Evolutionary conservation across 2,888 invertebrate genomes (phyloP).

Genomic region (Hirtodrosophila confusa): DNA sequence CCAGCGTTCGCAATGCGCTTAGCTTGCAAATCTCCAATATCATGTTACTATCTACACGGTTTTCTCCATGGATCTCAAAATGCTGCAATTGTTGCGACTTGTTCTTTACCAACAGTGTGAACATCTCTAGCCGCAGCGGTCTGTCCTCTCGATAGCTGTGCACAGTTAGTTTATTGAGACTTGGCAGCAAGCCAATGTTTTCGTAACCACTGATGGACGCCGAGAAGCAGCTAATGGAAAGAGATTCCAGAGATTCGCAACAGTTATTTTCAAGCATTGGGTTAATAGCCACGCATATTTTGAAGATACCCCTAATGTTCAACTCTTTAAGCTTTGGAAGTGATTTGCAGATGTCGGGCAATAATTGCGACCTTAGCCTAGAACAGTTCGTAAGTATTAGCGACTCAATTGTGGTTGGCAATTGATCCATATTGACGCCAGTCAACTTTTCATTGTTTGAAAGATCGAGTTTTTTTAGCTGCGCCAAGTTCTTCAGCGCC

Average conservation of each 20-base stretch:
- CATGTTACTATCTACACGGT: background rate
- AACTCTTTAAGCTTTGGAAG: slow-evolving; percentile 32
- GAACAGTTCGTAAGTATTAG: slow-evolving; percentile 29
- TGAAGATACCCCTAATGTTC: slow-evolving; percentile 6
- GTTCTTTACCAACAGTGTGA: slow-evolving; percentile 19
- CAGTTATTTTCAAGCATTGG: background rate
- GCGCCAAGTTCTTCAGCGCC: slow-evolving; percentile 25
- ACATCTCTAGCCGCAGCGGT: slow-evolving; percentile 14
- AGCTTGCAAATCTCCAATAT: slow-evolving; percentile 31
- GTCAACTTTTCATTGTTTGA: slow-evolving; percentile 18
- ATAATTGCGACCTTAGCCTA: background rate
- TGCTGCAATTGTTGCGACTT: slow-evolving; percentile 34
- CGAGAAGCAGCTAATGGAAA: slow-evolving; percentile 19
- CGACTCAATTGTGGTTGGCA: slow-evolving; percentile 27
- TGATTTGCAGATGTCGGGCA: background rate
- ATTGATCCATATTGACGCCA: slow-evolving; percentile 20
- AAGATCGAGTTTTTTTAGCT: slow-evolving; percentile 42
- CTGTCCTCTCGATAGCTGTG: background rate
- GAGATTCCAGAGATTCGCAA: slow-evolving; percentile 28
- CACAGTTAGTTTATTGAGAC: slow-evolving; percentile 39
- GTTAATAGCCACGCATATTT: background rate
- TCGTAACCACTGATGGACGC: slow-evolving; percentile 11
- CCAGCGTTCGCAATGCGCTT: slow-evolving; percentile 18
- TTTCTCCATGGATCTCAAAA: slow-evolving; percentile 22
- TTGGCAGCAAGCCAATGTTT: slow-evolving; percentile 49